Conservation (phyloP, 2,113 vertebrate species). For the Nanger granti region DNA sequence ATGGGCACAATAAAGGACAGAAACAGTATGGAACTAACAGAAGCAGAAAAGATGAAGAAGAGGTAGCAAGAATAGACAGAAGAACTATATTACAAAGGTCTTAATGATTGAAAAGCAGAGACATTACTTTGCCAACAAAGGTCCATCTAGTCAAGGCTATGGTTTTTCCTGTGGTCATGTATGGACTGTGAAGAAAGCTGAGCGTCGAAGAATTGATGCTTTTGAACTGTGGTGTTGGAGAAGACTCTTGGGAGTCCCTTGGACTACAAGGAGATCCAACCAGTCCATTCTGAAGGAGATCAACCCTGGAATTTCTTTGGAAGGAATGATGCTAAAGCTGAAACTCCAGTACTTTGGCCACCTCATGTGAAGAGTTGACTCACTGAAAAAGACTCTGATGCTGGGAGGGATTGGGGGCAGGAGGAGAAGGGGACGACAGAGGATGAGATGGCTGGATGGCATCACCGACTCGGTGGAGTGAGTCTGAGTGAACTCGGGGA, state of each 20-base stretch:
- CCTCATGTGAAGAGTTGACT: fast-evolving
- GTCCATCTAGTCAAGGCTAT: neutral
- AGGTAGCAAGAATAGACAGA: neutral
- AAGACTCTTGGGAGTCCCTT: neutral
- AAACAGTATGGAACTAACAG: neutral
- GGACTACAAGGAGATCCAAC: neutral
- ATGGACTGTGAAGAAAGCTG: neutral
- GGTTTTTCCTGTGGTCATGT: neutral
- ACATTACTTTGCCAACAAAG: neutral
- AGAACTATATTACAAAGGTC: neutral
- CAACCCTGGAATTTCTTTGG: neutral
- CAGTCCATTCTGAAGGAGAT: neutral
- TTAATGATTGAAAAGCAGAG: neutral
- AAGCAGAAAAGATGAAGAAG: neutral
- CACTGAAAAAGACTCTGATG: neutral
- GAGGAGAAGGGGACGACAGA: neutral
- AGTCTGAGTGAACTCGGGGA: neutral
- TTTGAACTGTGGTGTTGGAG: neutral
- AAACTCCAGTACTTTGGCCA: neutral
- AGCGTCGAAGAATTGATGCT: fast-evolving
- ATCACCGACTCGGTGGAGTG: fast-evolving
- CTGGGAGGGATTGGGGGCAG: neutral
- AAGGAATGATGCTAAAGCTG: neutral
- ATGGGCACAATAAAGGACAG: neutral
- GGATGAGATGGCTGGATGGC: neutral